phyloP scores from a whole-genome alignment of 1,140 invertebrate species.

The Cydia pomonella region DNA sequence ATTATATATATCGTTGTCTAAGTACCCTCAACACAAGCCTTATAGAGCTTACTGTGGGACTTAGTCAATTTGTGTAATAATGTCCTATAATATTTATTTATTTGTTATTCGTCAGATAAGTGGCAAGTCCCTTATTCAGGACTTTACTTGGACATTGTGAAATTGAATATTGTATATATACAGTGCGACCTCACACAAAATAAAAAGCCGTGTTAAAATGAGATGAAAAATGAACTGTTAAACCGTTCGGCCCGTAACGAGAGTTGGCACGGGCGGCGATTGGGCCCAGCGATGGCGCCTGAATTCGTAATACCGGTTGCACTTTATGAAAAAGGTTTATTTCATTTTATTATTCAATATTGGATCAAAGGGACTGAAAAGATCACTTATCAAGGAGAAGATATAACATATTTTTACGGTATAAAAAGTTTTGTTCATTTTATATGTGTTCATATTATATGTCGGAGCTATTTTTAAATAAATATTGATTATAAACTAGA shows the following conservation, averaged over 20 bases:
- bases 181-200: too few species aligned
- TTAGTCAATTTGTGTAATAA: too few species aligned
- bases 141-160: too few species aligned
- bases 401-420: background rate
- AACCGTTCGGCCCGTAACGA: slow-evolving; percentile 20
- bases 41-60: too few species aligned
- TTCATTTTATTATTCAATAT: slow-evolving; percentile 28
- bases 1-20: too few species aligned
- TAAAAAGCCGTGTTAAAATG: too few species aligned
- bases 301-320: slow-evolving; percentile 23
- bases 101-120: too few species aligned
- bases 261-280: background rate
- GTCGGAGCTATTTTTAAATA: background rate
- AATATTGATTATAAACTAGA: background rate
- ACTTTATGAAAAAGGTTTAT: slow-evolving; percentile 21
- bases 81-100: too few species aligned
- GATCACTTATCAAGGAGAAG: background rate
- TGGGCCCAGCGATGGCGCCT: slow-evolving; percentile 6
- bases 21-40: too few species aligned
- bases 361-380: slow-evolving; percentile 5
- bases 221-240: slow-evolving; percentile 7
- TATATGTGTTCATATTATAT: background rate
- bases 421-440: background rate
- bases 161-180: too few species aligned
- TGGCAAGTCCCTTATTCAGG: too few species aligned